Evolutionary conservation across 2,797 vertebrate genomes (phyloP).

Genomic region (Coregonus ussuriensis): DNA sequence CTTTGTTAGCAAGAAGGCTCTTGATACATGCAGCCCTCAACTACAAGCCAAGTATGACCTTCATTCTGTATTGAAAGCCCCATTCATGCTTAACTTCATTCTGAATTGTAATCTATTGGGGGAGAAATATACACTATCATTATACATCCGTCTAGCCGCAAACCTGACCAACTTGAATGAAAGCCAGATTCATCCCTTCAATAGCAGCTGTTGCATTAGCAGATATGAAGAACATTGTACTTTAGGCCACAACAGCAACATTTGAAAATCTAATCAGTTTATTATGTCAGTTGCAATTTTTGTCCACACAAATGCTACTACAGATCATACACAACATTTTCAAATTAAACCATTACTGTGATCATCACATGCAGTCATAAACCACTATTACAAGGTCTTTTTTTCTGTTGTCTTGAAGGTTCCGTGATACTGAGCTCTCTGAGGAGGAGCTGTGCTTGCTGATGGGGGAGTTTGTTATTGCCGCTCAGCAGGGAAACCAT

Average conservation of each 20-base stretch:
- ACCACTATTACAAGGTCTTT: conserved; percentile 2
- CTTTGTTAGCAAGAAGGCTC: conserved; percentile 49
- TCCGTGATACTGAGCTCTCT: conserved; percentile 38
- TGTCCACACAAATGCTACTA: not conserved
- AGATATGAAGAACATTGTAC: not conserved
- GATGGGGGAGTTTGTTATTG: conserved; percentile 57
- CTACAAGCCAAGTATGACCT: conserved; percentile 52
- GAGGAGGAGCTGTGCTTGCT: conserved; percentile 55
- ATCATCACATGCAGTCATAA: not conserved
- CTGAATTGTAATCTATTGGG: not conserved
- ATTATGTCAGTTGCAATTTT: not conserved
- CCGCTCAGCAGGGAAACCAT: conserved; percentile 50
- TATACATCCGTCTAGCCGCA: not conserved
- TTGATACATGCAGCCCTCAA: conserved; percentile 48
- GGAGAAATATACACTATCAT: not conserved
- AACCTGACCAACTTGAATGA: not conserved
- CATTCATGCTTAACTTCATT: not conserved
- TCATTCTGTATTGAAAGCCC: not conserved
- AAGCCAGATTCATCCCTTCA: not conserved
- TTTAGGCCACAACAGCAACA: not conserved
- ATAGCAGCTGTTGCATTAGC: not conserved
- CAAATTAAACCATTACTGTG: not conserved
- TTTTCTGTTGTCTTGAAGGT: conserved; percentile 22
- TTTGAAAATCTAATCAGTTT: not conserved
- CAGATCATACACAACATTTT: not conserved